These are phyloP conservation scores for Passerculus sandwichensis DNA, from an alignment of 2,797 vertebrate genomes.

Conservation along the genomic window DNA sequence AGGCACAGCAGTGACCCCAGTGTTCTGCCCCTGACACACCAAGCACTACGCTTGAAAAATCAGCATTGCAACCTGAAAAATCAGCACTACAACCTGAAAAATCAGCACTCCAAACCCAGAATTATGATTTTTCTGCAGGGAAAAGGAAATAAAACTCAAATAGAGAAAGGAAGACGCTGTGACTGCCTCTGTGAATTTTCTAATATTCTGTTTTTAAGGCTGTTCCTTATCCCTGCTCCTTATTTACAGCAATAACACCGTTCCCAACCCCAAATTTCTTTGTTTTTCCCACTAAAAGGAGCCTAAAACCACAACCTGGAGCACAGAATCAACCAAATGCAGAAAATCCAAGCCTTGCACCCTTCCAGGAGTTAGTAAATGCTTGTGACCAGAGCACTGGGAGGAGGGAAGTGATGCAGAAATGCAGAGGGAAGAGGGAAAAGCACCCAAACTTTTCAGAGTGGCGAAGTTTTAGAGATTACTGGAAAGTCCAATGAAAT, in stretches of 20 bases:
- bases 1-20: background rate
- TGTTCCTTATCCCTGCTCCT: background rate
- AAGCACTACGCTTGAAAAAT: background rate
- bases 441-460: constrained; percentile 20
- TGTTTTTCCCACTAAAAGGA: background rate
- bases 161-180: background rate
- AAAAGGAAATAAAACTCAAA: background rate
- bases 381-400: constrained; percentile 44
- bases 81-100: accelerated
- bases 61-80: background rate
- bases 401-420: constrained; percentile 57
- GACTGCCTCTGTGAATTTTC: background rate
- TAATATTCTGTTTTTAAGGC: background rate
- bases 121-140: background rate
- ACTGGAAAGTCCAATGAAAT: constrained; percentile 47
- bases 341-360: background rate
- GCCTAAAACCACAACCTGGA: background rate
- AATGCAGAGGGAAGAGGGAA: constrained; percentile 48
- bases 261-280: background rate
- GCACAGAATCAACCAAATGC: background rate
- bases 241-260: accelerated
- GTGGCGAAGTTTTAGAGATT: constrained; percentile 11
- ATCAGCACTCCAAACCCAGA: background rate
- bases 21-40: background rate
- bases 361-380: constrained; percentile 41